A percentile compares a stretch with the other conserved stretches of the same genome.
Evolutionary conservation across 2,888 invertebrate species (phyloP).

Genomic region (Pseudococcus viburni): DNA sequence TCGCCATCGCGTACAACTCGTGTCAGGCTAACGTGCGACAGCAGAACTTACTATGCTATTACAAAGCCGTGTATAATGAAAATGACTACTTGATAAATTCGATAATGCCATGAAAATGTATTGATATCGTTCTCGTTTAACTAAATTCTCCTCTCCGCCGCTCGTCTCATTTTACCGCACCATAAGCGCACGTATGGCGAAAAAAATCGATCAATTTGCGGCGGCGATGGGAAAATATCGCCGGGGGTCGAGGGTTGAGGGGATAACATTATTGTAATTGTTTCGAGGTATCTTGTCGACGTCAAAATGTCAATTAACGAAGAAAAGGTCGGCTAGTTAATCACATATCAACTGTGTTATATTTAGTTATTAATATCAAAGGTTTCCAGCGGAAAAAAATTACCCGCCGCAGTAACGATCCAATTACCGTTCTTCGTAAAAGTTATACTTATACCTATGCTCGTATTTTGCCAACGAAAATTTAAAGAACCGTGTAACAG

Average conservation of each 20-base stretch:
- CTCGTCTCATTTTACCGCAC: background rate
- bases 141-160: background rate
- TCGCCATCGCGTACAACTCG: background rate
- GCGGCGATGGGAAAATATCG: background rate
- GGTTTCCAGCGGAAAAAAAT: background rate
- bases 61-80: background rate
- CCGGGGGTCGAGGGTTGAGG: background rate
- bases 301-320: constrained; percentile 47
- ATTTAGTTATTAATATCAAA: constrained; percentile 44
- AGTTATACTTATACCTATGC: background rate
- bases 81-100: constrained; percentile 49
- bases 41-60: background rate
- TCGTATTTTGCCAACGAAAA: background rate
- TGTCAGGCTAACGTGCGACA: constrained; percentile 31
- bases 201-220: constrained; percentile 19
- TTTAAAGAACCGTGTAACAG: constrained; percentile 8
- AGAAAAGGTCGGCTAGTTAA: constrained; percentile 37
- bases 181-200: background rate
- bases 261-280: constrained; percentile 22
- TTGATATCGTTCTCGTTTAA: constrained; percentile 37
- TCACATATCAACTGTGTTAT: constrained; percentile 30
- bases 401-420: background rate
- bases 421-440: constrained; percentile 19
- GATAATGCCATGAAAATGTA: constrained; percentile 42
- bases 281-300: constrained; percentile 47